phyloP scores from a whole-genome alignment of 2,113 vertebrate species.

The Tauraco erythrolophus region DNA sequence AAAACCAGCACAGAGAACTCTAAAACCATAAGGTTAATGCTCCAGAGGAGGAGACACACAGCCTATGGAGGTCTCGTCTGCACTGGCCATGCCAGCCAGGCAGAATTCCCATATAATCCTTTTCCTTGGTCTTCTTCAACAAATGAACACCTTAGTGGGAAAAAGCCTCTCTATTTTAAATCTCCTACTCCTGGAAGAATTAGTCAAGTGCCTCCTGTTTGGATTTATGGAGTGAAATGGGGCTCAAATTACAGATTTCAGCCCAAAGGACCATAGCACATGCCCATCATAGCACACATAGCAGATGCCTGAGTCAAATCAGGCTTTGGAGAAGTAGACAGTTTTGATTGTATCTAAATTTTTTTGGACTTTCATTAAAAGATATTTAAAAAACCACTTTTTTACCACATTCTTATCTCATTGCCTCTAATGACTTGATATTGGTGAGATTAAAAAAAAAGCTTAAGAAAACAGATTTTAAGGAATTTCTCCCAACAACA shows the following conservation, averaged over 20 bases:
- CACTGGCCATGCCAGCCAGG: not conserved
- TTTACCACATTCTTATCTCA: not conserved
- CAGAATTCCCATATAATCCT: not conserved
- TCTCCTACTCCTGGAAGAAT: no score
- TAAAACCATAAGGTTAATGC: not conserved
- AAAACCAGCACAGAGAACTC: not conserved
- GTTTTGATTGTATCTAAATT: not conserved
- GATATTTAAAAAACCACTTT: fast-evolving
- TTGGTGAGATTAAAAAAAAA: not conserved
- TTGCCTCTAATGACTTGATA: not conserved
- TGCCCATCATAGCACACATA: not conserved
- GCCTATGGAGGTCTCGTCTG: not conserved
- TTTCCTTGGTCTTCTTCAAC: not conserved
- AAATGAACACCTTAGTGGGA: not conserved
- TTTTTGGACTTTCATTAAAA: not conserved
- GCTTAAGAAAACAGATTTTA: not conserved
- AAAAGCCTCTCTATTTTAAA: no score
- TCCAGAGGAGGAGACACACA: not conserved
- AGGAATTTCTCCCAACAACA: not conserved
- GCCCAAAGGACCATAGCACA: not conserved
- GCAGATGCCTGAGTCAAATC: not conserved
- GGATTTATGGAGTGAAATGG: not conserved
- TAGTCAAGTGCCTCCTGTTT: not conserved
- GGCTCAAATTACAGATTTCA: not conserved
- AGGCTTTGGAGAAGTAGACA: not conserved